Evolutionary conservation across 1,140 invertebrate species (phyloP).

Genomic region (Medauroidea extradentata): DNA sequence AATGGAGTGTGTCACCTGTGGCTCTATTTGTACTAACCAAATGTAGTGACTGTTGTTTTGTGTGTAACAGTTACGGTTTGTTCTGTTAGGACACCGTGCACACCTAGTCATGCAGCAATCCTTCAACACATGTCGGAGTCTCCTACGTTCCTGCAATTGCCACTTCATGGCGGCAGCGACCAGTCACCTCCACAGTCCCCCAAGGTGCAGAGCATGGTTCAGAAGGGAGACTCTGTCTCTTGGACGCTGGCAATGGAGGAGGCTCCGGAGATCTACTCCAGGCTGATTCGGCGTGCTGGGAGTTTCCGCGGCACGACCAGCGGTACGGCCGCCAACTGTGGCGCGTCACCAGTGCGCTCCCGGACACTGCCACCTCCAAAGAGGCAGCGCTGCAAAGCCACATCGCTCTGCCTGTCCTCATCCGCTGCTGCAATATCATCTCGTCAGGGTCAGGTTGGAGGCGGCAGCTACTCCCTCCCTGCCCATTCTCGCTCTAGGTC

Average conservation of each 20-base stretch:
- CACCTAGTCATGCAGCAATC: too few relatives aligned
- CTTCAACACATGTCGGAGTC: too few relatives aligned
- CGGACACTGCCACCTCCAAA: slow-evolving; percentile 10
- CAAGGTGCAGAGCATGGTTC: slow-evolving; percentile 70
- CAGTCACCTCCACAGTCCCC: slow-evolving; percentile 50
- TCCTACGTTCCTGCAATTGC: too few relatives aligned
- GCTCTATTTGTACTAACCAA: too few relatives aligned
- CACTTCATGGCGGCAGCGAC: not conserved
- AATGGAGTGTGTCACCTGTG: too few relatives aligned
- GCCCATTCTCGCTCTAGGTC: not conserved
- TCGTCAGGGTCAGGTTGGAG: slow-evolving; percentile 22
- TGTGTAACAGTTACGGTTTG: too few relatives aligned
- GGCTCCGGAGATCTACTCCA: slow-evolving; percentile 49
- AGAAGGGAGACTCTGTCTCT: slow-evolving; percentile 77
- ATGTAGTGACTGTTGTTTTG: too few relatives aligned
- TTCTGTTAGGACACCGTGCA: too few relatives aligned
- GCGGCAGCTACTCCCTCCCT: slow-evolving; percentile 16
- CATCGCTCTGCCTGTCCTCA: not conserved
- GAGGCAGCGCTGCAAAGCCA: slow-evolving; percentile 1
- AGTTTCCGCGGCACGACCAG: slow-evolving; percentile 3
- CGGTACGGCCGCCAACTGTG: not conserved
- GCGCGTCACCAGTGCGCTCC: not conserved
- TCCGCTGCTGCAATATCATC: slow-evolving; percentile 25
- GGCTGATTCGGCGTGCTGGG: slow-evolving; percentile 28
- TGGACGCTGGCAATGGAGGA: slow-evolving; percentile 76